Conservation (phyloP, 2,888 invertebrate genomes). For the Abscondita cerata region DNA sequence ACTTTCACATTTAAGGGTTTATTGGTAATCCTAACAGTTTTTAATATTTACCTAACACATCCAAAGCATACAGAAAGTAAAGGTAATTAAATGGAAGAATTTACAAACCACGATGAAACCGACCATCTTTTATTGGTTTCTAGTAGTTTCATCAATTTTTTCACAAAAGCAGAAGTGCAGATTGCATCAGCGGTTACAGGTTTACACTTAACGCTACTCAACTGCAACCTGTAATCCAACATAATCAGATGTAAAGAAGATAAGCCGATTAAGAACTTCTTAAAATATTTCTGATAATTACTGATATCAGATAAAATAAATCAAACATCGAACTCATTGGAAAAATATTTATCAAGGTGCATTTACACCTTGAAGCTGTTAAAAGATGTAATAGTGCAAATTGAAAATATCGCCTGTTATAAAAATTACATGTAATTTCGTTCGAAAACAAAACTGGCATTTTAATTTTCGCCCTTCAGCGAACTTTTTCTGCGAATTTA, state of each 20-base stretch:
- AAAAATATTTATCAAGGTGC: slow-evolving; percentile 6
- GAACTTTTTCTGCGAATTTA: background rate
- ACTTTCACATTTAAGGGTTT: no score
- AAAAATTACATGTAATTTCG: background rate
- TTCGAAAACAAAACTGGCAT: background rate
- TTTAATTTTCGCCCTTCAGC: background rate
- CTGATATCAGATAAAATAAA: background rate
- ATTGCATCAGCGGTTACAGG: no score
- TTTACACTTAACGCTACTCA: slow-evolving; percentile 5
- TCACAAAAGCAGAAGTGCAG: no score
- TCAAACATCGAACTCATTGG: background rate
- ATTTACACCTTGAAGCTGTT: background rate
- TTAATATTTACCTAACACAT: no score
- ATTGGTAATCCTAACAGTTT: no score
- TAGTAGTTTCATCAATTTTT: no score
- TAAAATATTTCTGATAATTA: slow-evolving; percentile 4
- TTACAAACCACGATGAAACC: no score
- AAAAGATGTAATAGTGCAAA: background rate
- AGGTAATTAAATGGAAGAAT: no score
- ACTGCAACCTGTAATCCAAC: slow-evolving; percentile 10
- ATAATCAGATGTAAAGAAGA: slow-evolving; percentile 2
- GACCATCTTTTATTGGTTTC: no score
- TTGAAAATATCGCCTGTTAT: slow-evolving; percentile 1
- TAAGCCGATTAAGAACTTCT: slow-evolving; percentile 6
- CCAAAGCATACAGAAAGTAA: no score